phyloP scores from a whole-genome alignment of 2,888 invertebrate genomes.

The Caenorhabditis virilis region DNA sequence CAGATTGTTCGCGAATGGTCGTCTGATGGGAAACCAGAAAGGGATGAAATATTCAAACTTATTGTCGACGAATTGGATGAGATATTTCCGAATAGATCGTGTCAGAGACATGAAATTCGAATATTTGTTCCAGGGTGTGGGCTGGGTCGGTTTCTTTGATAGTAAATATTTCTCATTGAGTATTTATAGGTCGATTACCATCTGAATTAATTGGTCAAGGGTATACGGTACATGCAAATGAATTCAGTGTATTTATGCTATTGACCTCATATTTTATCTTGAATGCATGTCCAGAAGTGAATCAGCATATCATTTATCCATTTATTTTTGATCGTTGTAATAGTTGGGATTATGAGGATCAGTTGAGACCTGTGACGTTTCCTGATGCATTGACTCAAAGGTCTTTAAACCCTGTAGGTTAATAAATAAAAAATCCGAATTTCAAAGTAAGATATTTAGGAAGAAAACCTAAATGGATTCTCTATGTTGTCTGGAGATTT shows the following conservation, averaged over 20 bases:
- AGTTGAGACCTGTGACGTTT: slow-evolving; percentile 80
- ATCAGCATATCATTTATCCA: slow-evolving; percentile 84
- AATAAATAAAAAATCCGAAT: neutral
- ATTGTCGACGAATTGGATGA: slow-evolving; percentile 81
- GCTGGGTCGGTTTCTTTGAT: too few species aligned
- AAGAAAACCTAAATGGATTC: slow-evolving; percentile 74
- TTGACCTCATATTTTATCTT: slow-evolving; percentile 93
- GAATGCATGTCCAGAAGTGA: slow-evolving; percentile 77
- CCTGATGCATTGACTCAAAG: slow-evolving; percentile 91
- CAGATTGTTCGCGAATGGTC: slow-evolving; percentile 98
- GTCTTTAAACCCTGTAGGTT: too few species aligned
- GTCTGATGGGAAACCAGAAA: slow-evolving; percentile 70
- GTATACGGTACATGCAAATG: slow-evolving; percentile 93
- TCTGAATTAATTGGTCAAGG: slow-evolving; percentile 90
- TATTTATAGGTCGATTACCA: too few species aligned
- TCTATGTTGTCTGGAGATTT: slow-evolving; percentile 98
- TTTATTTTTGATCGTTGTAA: slow-evolving; percentile 95
- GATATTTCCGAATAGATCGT: slow-evolving; percentile 74
- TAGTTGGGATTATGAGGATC: slow-evolving; percentile 82
- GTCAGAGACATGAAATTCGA: slow-evolving; percentile 73
- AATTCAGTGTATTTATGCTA: slow-evolving; percentile 95
- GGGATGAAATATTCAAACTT: slow-evolving; percentile 79
- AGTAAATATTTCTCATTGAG: too few species aligned
- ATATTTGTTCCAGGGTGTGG: slow-evolving; percentile 96
- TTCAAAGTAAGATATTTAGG: too few species aligned